Base-by-base conservation (phyloP, 2,113 vertebrate genomes). In the human region DNA sequence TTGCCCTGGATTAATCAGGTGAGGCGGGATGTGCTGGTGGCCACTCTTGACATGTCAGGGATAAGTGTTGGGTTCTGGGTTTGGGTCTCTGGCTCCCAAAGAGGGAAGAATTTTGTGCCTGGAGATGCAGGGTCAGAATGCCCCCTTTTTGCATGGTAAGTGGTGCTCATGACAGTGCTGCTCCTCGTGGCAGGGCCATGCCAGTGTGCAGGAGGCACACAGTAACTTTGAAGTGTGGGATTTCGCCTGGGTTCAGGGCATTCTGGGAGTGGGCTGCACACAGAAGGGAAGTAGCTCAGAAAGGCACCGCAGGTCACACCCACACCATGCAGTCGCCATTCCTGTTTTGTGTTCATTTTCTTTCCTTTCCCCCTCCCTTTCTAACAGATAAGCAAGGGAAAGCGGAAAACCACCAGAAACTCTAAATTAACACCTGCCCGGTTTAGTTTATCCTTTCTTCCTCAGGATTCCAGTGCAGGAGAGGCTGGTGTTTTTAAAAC, bases 401-500 rank as follows among this genome's bases (percentile, higher is more conserved):
- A 73, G 52, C 1, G 0, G 91, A 83, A 93, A 92, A 23, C 88
- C 95, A 45, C 75, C 25, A 86, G 89, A 45, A 81, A 32, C 25
- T 70, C 23, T 79, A 9, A 88, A 50, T 75, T 8, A 35, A 95
- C n/a, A 14, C 20, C 48, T 30, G 25, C 25, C 4, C 22, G 5
- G 1, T 73, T 50, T 25, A 17, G 6, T 40, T 45, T 61, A 22
- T 64, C 30, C 64, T 64, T 45, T 32, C n/a, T 76, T 22, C 40
- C 12, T 22, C 18, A 22, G 79, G n/a, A 45, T 70, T 52, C 66
- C 22, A 18, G 8, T 22, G 35, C 80, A 30, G 35, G 70, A 59
- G 61, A 89, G 52, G 38, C 91, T 55, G 59, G 66, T 76, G 78
- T 85, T 91, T 95, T 72, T 45, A 70, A 93, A 97, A 61, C n/a